Conservation (phyloP, 2,113 vertebrate species). For the Lagopus leucura region DNA sequence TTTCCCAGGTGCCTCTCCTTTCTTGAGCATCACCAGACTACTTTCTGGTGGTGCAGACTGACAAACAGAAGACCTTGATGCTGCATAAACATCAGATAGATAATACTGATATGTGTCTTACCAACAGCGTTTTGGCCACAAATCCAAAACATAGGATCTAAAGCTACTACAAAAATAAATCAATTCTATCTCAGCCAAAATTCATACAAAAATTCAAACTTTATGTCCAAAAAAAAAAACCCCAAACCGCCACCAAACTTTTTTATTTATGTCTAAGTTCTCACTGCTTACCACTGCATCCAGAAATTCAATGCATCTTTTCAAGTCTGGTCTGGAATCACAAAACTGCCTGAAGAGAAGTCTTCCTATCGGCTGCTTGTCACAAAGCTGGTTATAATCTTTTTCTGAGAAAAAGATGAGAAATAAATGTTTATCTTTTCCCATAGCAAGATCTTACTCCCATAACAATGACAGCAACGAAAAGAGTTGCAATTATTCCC, state of each 20-base stretch:
- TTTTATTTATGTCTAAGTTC: not conserved
- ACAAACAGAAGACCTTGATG: not conserved
- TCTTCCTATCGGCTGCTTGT: slow-evolving; percentile 92
- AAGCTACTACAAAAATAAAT: not conserved
- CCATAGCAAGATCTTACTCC: not conserved
- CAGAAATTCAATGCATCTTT: slow-evolving; percentile 88
- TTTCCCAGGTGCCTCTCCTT: not conserved
- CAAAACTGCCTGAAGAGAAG: slow-evolving; percentile 93
- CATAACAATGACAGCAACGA: not conserved
- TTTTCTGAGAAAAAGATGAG: slow-evolving; percentile 75
- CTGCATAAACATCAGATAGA: not conserved
- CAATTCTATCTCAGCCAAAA: not conserved
- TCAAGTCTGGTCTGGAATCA: slow-evolving; percentile 83
- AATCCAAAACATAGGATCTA: not conserved
- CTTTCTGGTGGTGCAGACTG: not conserved
- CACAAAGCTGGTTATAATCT: slow-evolving; percentile 89
- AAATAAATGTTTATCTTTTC: not conserved
- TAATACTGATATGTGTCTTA: not conserved
- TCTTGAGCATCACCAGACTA: not conserved
- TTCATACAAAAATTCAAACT: not conserved
- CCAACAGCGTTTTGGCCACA: not conserved
- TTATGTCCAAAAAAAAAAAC: not conserved
- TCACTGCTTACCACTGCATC: slow-evolving; percentile 89
- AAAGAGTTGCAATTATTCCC: not conserved
- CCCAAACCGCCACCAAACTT: not conserved